Base-by-base conservation (phyloP, 2,113 vertebrate species). In the Coreoperca whiteheadi region DNA sequence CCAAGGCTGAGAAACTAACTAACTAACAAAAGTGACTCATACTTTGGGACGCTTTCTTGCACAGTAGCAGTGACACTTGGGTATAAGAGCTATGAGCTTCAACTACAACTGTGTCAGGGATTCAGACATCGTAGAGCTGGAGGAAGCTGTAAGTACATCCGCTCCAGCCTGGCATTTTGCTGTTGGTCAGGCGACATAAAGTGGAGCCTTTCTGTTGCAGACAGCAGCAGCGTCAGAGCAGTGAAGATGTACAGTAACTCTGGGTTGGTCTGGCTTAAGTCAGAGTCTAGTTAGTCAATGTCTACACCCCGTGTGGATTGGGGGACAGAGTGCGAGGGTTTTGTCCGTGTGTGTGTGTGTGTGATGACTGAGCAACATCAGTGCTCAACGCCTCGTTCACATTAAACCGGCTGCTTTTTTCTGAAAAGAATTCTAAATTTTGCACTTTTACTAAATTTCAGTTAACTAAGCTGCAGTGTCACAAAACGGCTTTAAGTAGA, bases 261-360 rank as follows among this genome's bases (percentile, higher is more conserved):
- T 76, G 79, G 25, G 25, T 25, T 25, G 43, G 72, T 75, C 76
- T 54, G 65, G 79, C 73, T 88, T 88, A 79, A 72, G 78, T 82
- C 84, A 18, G 60, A 77, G 88, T 84, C 61, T 69, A 68, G 21
- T 57, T 59, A 14, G 77, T 57, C 69, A 18, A 51, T 30, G 18
- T 76, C 30, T 69, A 16, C 21, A 15, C 34, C 64, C 67, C 9
- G 18, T 43, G 25, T 30, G 63, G 50, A 28, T 63, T 5, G 10
- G 30, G 54, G 60, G 16, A 20, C 28, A 6, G 71, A 10, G 70
- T 78, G 77, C 82, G 70, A 63, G 80, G 71, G 32, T 75, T 56
- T 59, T 71, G 84, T 74, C 51, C 8, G 8, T 81, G 41, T 41
- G 10, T 39, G n/a, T 79, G 50, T 77, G 43, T 56, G 43, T 69